A percentile compares a stretch with the other conserved stretches of the same genome.
Evolutionary conservation across 2,113 vertebrate species (phyloP).

Genomic region (Mirounga angustirostris): DNA sequence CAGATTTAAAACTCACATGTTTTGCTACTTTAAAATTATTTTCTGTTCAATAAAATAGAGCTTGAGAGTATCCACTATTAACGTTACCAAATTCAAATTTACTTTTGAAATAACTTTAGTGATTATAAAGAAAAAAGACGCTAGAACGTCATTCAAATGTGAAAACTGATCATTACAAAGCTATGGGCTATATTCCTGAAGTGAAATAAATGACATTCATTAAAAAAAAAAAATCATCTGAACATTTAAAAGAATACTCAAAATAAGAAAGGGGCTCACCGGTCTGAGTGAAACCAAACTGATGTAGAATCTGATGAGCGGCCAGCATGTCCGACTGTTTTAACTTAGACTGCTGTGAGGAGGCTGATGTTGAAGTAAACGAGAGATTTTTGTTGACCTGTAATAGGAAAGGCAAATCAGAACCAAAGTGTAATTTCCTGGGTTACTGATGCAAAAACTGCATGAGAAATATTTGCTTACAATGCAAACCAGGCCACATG

Average conservation of each 20-base stretch:
- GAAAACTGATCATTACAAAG: background rate
- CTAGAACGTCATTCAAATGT: background rate
- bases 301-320: conserved; percentile 86
- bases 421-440: conserved; percentile 85
- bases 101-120: conserved; percentile 38
- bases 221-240: background rate
- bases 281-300: conserved; percentile 84
- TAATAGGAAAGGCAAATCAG: conserved; percentile 88
- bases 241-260: conserved; percentile 46
- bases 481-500: conserved; percentile 17
- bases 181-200: conserved; percentile 41
- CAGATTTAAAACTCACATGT: background rate
- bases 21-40: conserved; percentile 46
- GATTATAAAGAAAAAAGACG: conserved; percentile 20
- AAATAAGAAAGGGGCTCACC: conserved; percentile 87
- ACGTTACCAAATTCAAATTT: conserved; percentile 32
- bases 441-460: conserved; percentile 85
- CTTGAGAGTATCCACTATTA: conserved; percentile 43
- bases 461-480: conserved; percentile 81
- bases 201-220: conserved; percentile 6
- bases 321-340: conserved; percentile 85
- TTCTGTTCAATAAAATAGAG: conserved; percentile 12
- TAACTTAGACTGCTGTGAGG: conserved; percentile 91
- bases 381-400: conserved; percentile 91
- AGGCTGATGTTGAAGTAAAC: conserved; percentile 89